Evolutionary conservation across 2,888 invertebrate species (phyloP).

Genomic region (Opisthograptis luteolata): DNA sequence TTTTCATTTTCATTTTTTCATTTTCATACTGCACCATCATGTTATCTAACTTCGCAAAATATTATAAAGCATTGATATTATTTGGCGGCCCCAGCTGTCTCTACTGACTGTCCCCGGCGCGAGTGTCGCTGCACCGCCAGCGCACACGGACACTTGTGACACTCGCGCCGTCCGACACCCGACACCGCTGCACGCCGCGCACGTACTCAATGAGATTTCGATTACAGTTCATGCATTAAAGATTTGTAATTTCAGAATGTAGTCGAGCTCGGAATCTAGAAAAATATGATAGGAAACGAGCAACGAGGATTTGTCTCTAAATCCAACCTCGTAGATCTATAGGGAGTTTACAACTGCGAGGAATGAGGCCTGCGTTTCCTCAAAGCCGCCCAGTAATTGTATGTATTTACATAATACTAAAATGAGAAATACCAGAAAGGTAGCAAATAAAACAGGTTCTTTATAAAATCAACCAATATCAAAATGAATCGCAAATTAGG

Average conservation of each 20-base stretch:
- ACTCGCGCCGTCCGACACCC: neutral
- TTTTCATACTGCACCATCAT: too few species aligned
- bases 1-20: too few species aligned
- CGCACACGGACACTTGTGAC: neutral
- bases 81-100: neutral
- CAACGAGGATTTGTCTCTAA: neutral
- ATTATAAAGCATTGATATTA: neutral
- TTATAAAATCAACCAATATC: conserved; percentile 10
- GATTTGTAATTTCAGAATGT: conserved; percentile 15
- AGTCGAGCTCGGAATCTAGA: neutral
- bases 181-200: neutral
- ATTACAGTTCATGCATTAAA: conserved; percentile 17
- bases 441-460: conserved; percentile 2
- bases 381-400: too few species aligned
- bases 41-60: too few species aligned
- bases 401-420: neutral
- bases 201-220: conserved; percentile 1
- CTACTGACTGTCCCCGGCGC: neutral
- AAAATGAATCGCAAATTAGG: conserved; percentile 17
- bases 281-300: neutral
- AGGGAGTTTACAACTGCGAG: too few species aligned
- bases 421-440: neutral
- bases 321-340: too few species aligned
- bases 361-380: too few species aligned
- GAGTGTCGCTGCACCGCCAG: neutral